Evolutionary conservation across 2,797 vertebrate genomes (phyloP).

Genomic region (Octomys mimax): DNA sequence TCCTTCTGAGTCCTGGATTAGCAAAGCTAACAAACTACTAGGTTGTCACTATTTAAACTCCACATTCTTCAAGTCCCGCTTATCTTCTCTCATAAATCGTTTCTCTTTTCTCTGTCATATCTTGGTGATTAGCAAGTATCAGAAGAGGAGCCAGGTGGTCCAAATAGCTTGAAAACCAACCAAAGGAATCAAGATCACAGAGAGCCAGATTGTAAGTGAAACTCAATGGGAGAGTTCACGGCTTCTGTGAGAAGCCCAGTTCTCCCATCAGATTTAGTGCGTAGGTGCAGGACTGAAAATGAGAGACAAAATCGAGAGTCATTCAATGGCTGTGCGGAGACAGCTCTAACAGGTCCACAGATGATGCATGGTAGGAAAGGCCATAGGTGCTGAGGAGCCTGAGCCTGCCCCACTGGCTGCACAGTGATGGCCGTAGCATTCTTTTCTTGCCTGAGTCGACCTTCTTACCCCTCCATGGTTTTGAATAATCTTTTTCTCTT

Average conservation of each 20-base stretch:
- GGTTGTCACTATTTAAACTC: neutral
- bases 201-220: neutral
- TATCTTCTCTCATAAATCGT: neutral
- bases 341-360: neutral
- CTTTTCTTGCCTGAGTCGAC: neutral
- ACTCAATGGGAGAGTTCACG: neutral
- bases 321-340: neutral
- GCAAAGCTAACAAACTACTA: neutral
- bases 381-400: fast-evolving
- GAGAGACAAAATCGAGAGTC: neutral
- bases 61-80: neutral
- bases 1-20: neutral
- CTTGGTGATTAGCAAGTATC: neutral
- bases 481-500: neutral
- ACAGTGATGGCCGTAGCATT: no score
- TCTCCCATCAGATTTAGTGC: neutral
- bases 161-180: neutral
- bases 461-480: neutral
- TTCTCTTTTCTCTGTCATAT: neutral
- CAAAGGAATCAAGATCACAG: neutral
- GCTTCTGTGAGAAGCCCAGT: neutral
- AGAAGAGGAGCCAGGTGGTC: neutral
- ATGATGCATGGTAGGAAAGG: neutral
- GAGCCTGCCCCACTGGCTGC: neutral
- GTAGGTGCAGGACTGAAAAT: neutral